Base-by-base conservation (phyloP, 2,888 invertebrate species). In the Chrysotoxum bicinctum region DNA sequence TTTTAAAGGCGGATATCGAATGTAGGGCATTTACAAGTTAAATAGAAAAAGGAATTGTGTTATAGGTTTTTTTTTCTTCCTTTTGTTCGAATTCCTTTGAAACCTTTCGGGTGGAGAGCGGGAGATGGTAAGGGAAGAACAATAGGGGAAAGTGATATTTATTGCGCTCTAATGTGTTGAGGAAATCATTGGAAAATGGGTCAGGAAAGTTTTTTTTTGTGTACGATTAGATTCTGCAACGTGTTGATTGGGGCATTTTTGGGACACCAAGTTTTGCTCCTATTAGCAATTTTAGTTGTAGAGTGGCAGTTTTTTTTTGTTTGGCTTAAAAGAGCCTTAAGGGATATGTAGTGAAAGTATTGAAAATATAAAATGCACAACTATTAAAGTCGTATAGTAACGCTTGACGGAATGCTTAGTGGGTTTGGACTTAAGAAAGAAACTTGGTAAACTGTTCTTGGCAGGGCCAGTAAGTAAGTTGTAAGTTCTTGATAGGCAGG, bases 81-180 rank as follows among this genome's bases (percentile, higher is more conserved):
- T 50, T 45, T 43, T 56, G 14, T 70, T 43, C 1, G 21, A 50
- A 70, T 35, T 37, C 21, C 21, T 37, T 58, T 1, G 6, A 23
- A 43, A 14, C 0, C 7, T 14, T 8, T 1, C 0, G 12, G 8
- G 4, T 7, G 23, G 2, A 26, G 26, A 3, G 30, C 35, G 40
- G 16, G 32, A 66, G 16, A 50, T n/a, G 26, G 62, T 10, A 60
- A 40, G 23, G 23, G 23, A 23, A 45, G 19, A 19, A 56, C 64
- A 75, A 64, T 78, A 45, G 14, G 50, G 64, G 64, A 66, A 79
- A 84, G 79, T 84, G 79, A 79, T 84, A 79, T 84, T 84, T 84
- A 79, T 79, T 79, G 52, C 70, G 74, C 79, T 79, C 52, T 79
- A 75, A 66, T 83, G 64, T 64, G 40, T 64, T 83, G 64, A 74